Base-by-base conservation (phyloP, 2,888 invertebrate genomes). In the Gymnoscelis rufifasciata region DNA sequence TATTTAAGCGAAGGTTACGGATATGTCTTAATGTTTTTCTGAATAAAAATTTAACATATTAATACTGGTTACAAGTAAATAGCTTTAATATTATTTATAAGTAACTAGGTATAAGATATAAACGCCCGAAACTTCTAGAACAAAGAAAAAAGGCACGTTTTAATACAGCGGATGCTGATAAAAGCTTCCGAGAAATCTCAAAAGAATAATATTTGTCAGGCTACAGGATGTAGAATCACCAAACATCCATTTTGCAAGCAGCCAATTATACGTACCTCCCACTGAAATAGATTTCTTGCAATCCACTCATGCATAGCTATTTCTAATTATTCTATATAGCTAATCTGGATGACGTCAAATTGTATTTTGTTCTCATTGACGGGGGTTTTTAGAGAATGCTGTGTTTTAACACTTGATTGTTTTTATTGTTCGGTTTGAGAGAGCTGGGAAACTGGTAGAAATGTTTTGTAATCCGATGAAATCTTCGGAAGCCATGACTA, bases 221-320 rank as follows among this genome's bases (percentile, higher is more conserved):
- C 31, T 28, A 54, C 63, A 64, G 68, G 69, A 71, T 69, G 68
- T 64, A 64, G 52, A 52, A 52, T 57, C 35, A 35, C 15, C 15
- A 15, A 35, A 35, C 35, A 35, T 19, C 58, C 48, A 39, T 41
- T 51, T 52, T 59, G 51, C 64, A 39, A 55, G 54, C 43, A 54
- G 59, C 56, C 57, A 58, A 55, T 52, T 59, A 51, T 49, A 46
- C 54, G 43, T 19, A 23, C 43, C 54, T 56, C 55, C 41, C 54
- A 46, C 43, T 62, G 57, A 67, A 69, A 68, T 71, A 66, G 51
- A 66, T 62, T 69, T 72, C 68, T 60, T 65, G 66, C 60, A 63
- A 68, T 62, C 46, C 57, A 64, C 63, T 64, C 61, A 63, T 57
- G 49, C 48, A 59, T 54, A 31, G 26, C 38, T 43, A 44, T 56